Evolutionary conservation across 2,797 vertebrate species (phyloP), one percentile per base, ranked within the genome.

Genomic region (Poeciliopsis presidionis): DNA sequence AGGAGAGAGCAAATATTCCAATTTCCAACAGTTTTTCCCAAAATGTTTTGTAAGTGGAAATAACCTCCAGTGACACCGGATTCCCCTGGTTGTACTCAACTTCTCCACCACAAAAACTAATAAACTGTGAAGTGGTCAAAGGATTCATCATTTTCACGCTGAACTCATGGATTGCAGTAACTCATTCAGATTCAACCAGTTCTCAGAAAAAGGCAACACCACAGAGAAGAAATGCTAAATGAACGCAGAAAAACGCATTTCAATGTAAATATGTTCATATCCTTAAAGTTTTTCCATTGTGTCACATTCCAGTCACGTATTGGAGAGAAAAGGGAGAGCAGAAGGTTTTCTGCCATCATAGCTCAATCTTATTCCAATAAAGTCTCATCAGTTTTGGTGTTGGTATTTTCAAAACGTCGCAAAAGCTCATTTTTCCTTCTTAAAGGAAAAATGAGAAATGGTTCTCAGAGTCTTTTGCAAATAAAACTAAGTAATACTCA

Each of bases 1-100:
- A 79, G 51, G 59, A 77, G 69, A 80, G 74, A 90, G 47, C 18
- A 90, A 83, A 86, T 83, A 81, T 89, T 78, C 73, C 49, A 30
- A 87, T 82, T 79, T 81, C 61, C 43, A 79, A 39, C n/a, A 70
- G 77, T 59, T 46, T 80, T 53, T 63, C 81, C 69, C 30, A 78
- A 81, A 88, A 71, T 39, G 46, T 82, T 84, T 75, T 65, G 8
- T 45, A 77, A 76, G 74, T 69, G 73, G 59, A 84, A 78, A 87
- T 53, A 83, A 81, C n/a, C 70, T 82, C 74, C 74, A 49, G 59
- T 75, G 63, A 80, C 61, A 74, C 47, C 30, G 45, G 36, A 70
- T 78, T 76, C 70, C 36, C 74, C 25, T 47, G 9, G 73, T 78
- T 85, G 80, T 72, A 57, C 45, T 16, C 33, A 81, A 78, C 14